These are phyloP conservation scores for Brachyptera putata DNA, from an alignment of 2,888 invertebrate genomes.

Conservation along the genomic window DNA sequence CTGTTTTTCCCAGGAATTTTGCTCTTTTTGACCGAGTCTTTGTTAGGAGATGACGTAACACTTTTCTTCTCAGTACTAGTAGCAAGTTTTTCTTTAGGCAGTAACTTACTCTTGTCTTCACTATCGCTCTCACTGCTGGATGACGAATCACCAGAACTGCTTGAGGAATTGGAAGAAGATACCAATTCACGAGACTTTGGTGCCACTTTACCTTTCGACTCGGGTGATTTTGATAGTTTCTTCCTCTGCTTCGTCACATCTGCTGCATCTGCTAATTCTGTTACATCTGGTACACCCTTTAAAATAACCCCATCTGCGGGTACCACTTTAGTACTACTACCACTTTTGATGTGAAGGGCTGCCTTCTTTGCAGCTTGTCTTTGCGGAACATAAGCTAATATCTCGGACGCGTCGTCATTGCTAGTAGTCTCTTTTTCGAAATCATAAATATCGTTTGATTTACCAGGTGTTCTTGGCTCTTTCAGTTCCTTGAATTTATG, in stretches of 20 bases:
- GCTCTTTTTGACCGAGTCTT: slow-evolving; percentile 33
- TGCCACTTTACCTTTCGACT: slow-evolving; percentile 22
- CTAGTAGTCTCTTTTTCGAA: slow-evolving; percentile 58
- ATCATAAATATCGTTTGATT: slow-evolving; percentile 51
- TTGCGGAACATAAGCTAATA: slow-evolving; percentile 81
- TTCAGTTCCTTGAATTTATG: slow-evolving; percentile 25
- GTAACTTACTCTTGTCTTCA: slow-evolving; percentile 38
- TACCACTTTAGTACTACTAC: slow-evolving; percentile 54
- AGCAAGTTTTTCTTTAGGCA: not conserved
- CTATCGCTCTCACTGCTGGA: slow-evolving; percentile 53
- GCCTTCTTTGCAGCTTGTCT: slow-evolving; percentile 88
- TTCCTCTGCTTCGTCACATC: slow-evolving; percentile 41
- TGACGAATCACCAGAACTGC: slow-evolving; percentile 44
- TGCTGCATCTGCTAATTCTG: slow-evolving; percentile 37
- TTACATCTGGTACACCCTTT: slow-evolving; percentile 37
- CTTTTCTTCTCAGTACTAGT: slow-evolving; percentile 30
- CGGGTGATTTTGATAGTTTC: slow-evolving; percentile 13
- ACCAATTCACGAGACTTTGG: slow-evolving; percentile 23
- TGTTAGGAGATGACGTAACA: not conserved
- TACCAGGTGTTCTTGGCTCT: slow-evolving; percentile 27
- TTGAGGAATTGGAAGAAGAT: slow-evolving; percentile 49
- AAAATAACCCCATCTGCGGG: slow-evolving; percentile 43
- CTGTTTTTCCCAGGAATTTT: slow-evolving; percentile 10
- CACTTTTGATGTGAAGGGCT: slow-evolving; percentile 83
- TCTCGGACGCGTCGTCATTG: slow-evolving; percentile 45